Base-by-base conservation (phyloP, 2,113 vertebrate species). In the Alectura lathami region DNA sequence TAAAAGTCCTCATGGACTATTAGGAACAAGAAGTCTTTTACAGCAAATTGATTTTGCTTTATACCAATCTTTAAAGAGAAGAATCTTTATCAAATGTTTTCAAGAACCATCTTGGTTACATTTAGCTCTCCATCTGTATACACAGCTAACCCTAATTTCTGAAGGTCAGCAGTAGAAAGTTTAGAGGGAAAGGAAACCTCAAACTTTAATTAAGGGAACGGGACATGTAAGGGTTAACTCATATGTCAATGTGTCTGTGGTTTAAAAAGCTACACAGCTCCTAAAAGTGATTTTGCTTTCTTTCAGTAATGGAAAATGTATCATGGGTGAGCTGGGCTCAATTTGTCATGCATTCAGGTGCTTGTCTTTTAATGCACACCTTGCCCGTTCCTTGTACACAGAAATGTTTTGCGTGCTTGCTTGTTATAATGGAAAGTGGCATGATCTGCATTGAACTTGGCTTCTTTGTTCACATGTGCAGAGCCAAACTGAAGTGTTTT, bases 251-350 rank as follows among this genome's bases (percentile, higher is more conserved):
- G 53, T 73, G 74, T 36, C 29, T 48, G 40, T 54, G 66, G 36
- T 88, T 83, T 48, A 22, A 8, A 95, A 86, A 83, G 54, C 50
- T 83, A 13, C 45, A 24, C 17, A 48, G n/a, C 76, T 87, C 36
- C 64, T 80, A 74, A 83, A 96, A 75, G 74, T 94, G 66, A 72
- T 92, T 84, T 82, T 84, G 57, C 69, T 89, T 13, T 91, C 66
- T 23, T 53, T 77, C 48, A 68, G 13, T 79, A 72, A 32, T 66
- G 69, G 74, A 69, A 77, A 60, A 56, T 9, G 9, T 69, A 74
- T 29, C 8, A 16, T 54, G 78, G 77, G 64, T 77, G 87, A 87
- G 38, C 34, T 94, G 77, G 51, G 62, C 56, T 96, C 81, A 75
- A 56, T 91, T 94, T 94, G 73, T 89, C 81, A 56, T 2, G 3